phyloP scores from a whole-genome alignment of 2,113 vertebrate species.

The Varanus komodoensis region DNA sequence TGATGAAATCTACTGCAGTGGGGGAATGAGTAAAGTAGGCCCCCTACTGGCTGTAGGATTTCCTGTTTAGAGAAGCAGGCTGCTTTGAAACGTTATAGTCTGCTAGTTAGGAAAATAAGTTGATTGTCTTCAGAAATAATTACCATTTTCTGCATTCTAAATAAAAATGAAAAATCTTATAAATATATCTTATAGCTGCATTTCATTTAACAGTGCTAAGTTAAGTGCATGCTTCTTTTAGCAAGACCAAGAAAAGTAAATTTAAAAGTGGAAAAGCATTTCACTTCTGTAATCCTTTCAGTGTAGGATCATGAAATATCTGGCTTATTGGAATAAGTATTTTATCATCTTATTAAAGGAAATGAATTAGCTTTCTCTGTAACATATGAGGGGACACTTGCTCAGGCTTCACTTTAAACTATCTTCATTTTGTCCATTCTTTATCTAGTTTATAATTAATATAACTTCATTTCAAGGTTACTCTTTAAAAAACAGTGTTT shows the following conservation, averaged over 20 bases:
- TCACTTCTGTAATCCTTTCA: neutral
- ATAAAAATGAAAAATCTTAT: neutral
- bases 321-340: neutral
- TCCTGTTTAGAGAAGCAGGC: neutral
- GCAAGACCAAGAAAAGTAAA: neutral
- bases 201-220: neutral
- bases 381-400: neutral
- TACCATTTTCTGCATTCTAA: neutral
- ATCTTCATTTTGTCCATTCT: neutral
- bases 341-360: neutral
- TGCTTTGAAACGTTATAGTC: neutral
- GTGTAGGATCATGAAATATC: neutral
- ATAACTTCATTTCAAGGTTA: conserved; percentile 25
- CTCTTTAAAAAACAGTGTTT: neutral
- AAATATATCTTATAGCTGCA: neutral
- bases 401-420: neutral
- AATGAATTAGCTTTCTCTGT: neutral
- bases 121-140: neutral
- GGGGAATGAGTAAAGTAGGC: rapidly evolving
- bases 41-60: neutral
- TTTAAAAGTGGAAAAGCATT: neutral
- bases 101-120: neutral
- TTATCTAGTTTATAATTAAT: neutral
- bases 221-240: neutral
- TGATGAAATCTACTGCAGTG: neutral